phyloP scores from a whole-genome alignment of 1,140 invertebrate genomes.

The Drosophila varians region DNA sequence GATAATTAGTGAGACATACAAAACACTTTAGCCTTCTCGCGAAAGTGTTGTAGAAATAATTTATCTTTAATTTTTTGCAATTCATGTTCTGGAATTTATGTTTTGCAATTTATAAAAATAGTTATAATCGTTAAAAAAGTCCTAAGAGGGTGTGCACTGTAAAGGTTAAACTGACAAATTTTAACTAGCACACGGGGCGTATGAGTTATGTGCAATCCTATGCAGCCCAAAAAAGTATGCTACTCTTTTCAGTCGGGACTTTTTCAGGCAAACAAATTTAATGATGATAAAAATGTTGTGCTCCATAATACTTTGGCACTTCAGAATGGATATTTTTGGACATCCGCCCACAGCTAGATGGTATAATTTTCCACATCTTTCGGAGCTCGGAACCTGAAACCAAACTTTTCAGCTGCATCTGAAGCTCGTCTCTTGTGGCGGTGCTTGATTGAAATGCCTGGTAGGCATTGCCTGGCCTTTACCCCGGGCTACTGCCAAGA shows the following conservation, averaged over 20 bases:
- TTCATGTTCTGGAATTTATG: no score
- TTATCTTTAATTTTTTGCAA: no score
- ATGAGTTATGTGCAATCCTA: background rate
- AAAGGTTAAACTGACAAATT: background rate
- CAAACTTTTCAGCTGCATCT: background rate
- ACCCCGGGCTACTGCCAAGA: slow-evolving; percentile 32
- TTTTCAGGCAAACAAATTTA: background rate
- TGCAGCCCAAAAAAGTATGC: background rate
- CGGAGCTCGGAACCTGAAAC: background rate
- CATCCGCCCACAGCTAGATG: background rate
- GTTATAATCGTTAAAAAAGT: no score
- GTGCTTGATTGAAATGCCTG: slow-evolving; percentile 76
- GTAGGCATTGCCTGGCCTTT: slow-evolving; percentile 29
- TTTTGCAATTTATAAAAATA: no score
- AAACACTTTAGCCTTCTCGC: no score
- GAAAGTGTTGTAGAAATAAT: no score
- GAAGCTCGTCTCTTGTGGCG: slow-evolving; percentile 56
- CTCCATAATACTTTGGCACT: background rate
- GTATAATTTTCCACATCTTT: background rate
- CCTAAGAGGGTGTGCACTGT: background rate
- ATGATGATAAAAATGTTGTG: background rate
- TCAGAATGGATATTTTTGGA: background rate
- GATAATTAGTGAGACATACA: no score
- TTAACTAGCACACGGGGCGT: background rate
- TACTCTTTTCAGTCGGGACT: background rate